Percentiles rank a stretch among this genome's conserved stretches.
Evolutionary conservation across 2,888 invertebrate species (phyloP).

Genomic region (Ochropleura plecta): DNA sequence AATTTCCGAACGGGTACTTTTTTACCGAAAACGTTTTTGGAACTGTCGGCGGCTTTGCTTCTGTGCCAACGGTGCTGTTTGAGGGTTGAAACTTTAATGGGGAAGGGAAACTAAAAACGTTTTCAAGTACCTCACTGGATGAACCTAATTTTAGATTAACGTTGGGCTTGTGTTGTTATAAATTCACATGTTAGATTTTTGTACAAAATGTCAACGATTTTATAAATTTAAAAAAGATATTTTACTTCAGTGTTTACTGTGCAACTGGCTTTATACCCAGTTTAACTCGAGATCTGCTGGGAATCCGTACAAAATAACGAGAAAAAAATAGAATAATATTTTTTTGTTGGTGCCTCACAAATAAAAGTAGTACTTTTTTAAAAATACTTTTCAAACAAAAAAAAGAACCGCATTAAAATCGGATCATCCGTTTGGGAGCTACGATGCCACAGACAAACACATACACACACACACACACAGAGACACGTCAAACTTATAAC

Average conservation of each 20-base stretch:
- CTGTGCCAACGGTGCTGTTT: constrained; percentile 21
- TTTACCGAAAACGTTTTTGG: constrained; percentile 44
- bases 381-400: too few relatives aligned
- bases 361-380: too few relatives aligned
- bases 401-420: too few relatives aligned
- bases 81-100: constrained; percentile 37
- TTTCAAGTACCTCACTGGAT: constrained; percentile 5
- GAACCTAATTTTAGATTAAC: constrained; percentile 22
- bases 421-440: too few relatives aligned
- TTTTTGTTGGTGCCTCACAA: too few relatives aligned
- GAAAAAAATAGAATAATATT: not conserved
- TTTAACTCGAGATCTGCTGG: not conserved
- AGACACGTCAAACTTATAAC: too few relatives aligned
- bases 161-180: constrained; percentile 9
- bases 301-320: not conserved
- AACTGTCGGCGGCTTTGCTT: constrained; percentile 25
- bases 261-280: not conserved
- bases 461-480: too few relatives aligned
- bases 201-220: too few relatives aligned
- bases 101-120: constrained; percentile 23
- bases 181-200: not conserved
- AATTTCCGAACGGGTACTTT: constrained; percentile 74
- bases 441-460: too few relatives aligned
- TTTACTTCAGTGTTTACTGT: not conserved
- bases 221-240: not conserved